A percentile compares a stretch with the other conserved stretches of the same genome.
These are phyloP conservation scores for Pterois miles DNA, from an alignment of 2,797 vertebrate species.

Conservation along the genomic window DNA sequence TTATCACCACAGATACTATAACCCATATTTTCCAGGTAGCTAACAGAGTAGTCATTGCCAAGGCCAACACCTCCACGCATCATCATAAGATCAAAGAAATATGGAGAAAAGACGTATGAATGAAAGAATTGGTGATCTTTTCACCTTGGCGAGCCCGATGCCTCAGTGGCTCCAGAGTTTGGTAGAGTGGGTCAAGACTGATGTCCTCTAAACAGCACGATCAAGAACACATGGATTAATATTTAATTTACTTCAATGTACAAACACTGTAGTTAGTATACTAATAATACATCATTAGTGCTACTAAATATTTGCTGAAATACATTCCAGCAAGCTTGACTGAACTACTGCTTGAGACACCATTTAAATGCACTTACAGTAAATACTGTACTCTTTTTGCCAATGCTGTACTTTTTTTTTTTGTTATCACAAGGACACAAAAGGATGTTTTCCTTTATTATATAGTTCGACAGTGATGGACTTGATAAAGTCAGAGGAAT, in stretches of 20 bases:
- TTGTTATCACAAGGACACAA: no score
- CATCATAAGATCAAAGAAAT: not conserved
- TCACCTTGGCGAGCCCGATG: not conserved
- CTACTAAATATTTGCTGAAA: not conserved
- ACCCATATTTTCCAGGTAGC: not conserved
- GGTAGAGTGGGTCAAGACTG: not conserved
- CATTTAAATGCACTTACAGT: no score
- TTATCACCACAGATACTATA: conserved; percentile 16
- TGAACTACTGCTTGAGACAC: no score
- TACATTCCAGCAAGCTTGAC: not conserved
- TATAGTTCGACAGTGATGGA: no score
- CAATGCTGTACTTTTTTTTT: no score
- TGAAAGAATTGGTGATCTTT: conserved; percentile 1
- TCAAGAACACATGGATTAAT: conserved; percentile 6
- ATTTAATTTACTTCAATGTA: not conserved
- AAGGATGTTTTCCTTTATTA: no score
- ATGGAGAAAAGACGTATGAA: not conserved
- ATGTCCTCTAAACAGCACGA: not conserved
- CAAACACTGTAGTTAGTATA: not conserved
- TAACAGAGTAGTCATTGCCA: not conserved
- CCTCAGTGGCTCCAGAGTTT: not conserved
- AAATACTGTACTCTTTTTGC: no score
- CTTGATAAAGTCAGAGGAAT: no score
- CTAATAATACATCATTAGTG: not conserved
- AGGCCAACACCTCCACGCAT: not conserved